Base-by-base conservation (phyloP, 2,113 vertebrate species). In the Rhinolophus sinicus region DNA sequence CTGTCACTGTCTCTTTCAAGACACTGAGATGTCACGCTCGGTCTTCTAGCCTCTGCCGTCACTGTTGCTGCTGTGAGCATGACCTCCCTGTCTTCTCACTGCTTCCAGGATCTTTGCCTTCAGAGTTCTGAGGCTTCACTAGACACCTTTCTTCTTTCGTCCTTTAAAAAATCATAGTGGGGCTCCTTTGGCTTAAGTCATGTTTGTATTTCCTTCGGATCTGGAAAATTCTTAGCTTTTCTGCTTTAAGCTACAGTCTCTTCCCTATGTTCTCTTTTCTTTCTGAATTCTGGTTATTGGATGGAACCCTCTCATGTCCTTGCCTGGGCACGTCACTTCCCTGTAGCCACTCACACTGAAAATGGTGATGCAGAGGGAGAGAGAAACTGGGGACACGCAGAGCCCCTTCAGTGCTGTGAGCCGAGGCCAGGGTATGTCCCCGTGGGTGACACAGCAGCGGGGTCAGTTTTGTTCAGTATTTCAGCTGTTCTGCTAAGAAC, bases 21-120 rank as follows among this genome's bases (percentile, higher is more conserved):
- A 28, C 18, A 18, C 3, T 1, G 14, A 11, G 18, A 14, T 35
- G 33, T 30, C 50, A 1, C 2, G 22, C n/a, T 7, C 22, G 9
- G 11, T 13, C 54, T 54, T 18, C 52, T 21, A 21, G 65, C 54
- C n/a, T 35, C 60, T 86, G 44, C 64, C 13, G 44, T 16, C 21
- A 18, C 54, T 44, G 64, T 18, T 21, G 38, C n/a, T 62, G 54
- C 52, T 35, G 22, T n/a, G 35, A 24, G 38, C 13, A 2, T 26
- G 0, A 2, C 30, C 21, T 50, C 0, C 18, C 62, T n/a, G n/a
- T 9, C 19, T 28, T 24, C 30, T 30, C 11, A 50, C 47, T 0
- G 35, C 18, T 69, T 56, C 47, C 9, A 9, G 13, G n/a, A 35
- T 56, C 38, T 18, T 8, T 11, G 12, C 26, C 1, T 18, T 19